Base-by-base conservation (phyloP, 1,140 invertebrate genomes). In the Leptopilina clavipes region DNA sequence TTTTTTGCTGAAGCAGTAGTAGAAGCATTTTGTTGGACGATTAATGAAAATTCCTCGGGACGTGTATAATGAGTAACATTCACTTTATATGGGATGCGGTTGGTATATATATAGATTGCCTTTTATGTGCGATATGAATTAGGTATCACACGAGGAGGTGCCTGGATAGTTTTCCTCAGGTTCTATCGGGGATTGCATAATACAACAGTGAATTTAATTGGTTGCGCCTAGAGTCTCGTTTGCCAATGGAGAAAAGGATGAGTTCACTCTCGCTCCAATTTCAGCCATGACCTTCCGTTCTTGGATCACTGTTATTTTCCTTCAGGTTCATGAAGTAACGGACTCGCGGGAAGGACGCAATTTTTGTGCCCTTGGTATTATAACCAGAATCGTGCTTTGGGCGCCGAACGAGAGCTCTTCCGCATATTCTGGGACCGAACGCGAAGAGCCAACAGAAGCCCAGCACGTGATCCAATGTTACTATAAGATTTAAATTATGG, bases 401-500 rank as follows among this genome's bases (percentile, higher is more conserved):
- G 59, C 59, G 59, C 25, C 59, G 12, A 65, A 65, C 7, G 12
- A 65, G 25, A 37, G 14, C 59, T 31, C 25, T 65, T 65, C 59
- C 59, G 59, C 59, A 65, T 65, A 65, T 65, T 65, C 59, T 22
- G 59, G 25, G 25, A 3, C 59, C 37, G 37, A 40, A 40, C 37
- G 37, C 2, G 25, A 31, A 40, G n/a, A n/a, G 7, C 37, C 59
- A 65, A 65, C 59, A 65, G 59, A 65, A 65, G 59, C 54, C 52
- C 25, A 79, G 72, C 75, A 71, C 76, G 74, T 79, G 72, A 73
- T 75, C 22, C 19, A 22, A 65, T 25, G 72, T 54, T 72, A 74
- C 73, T 56, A 40, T 40, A n/a, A 79, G 79, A 81, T 83, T 79
- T 83, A 85, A 83, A 82, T 87, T 84, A 87, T 84, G 80, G 83